A percentile compares a stretch with the other conserved stretches of the same genome.
phyloP scores from a whole-genome alignment of 2,888 invertebrate genomes.

The Girardia tigrina region DNA sequence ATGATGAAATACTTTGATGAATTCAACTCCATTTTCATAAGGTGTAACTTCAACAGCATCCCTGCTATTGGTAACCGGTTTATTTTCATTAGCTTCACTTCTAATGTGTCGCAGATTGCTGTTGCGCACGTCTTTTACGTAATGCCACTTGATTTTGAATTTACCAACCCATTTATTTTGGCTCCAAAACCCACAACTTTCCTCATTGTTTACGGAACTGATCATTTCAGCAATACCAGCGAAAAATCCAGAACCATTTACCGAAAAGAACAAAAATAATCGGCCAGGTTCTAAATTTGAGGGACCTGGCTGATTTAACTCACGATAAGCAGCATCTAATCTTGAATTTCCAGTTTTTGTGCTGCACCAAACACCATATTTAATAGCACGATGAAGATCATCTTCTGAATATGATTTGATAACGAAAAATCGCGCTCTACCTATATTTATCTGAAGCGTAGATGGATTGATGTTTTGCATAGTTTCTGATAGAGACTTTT shows the following conservation, averaged over 20 bases:
- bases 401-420: conserved; percentile 97
- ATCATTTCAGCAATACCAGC: conserved; percentile 98
- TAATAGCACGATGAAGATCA: conserved; percentile 90
- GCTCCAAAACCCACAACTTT: conserved; percentile 85
- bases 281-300: conserved; percentile 52
- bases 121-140: conserved; percentile 63
- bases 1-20: conserved; percentile 73
- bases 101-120: conserved; percentile 78
- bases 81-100: conserved; percentile 93
- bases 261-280: conserved; percentile 80
- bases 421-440: conserved; percentile 62
- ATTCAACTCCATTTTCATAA: conserved; percentile 74
- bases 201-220: conserved; percentile 78
- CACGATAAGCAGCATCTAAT: conserved; percentile 70
- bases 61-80: conserved; percentile 88
- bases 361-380: conserved; percentile 97
- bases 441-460: not conserved
- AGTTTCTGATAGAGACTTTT: not conserved
- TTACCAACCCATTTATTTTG: conserved; percentile 98
- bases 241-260: conserved; percentile 92
- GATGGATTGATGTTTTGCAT: not conserved
- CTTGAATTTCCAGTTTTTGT: conserved; percentile 93
- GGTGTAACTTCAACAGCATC: conserved; percentile 87
- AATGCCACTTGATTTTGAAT: conserved; percentile 92
- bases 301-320: not conserved